phyloP scores from a whole-genome alignment of 2,113 vertebrate genomes.

The Syngnathoides biaculeatus region DNA sequence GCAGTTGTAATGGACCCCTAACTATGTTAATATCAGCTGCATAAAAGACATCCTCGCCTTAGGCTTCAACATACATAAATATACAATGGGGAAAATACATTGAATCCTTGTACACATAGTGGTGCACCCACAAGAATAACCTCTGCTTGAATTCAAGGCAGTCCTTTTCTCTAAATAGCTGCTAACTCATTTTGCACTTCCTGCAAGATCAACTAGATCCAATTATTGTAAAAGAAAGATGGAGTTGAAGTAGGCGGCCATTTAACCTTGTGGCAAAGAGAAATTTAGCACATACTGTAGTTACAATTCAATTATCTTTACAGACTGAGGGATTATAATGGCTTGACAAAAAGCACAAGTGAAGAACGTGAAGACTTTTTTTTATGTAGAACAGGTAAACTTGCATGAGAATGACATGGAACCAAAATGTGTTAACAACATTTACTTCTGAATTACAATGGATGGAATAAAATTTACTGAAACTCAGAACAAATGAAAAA shows the following conservation, averaged over 20 bases:
- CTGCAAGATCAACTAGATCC: slow-evolving; percentile 64
- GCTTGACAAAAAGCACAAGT: background rate
- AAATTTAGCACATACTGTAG: slow-evolving; percentile 29
- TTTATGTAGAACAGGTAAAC: background rate
- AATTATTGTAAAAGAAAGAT: slow-evolving; percentile 52
- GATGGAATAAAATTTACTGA: too few species aligned
- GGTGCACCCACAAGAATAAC: slow-evolving; percentile 22
- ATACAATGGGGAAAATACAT: background rate
- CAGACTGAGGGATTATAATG: background rate
- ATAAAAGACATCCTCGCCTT: background rate
- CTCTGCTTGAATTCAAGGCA: slow-evolving; percentile 43
- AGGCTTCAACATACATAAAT: background rate
- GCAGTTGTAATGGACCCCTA: slow-evolving; percentile 19
- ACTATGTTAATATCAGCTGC: slow-evolving; percentile 1
- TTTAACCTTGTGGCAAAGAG: slow-evolving; percentile 49
- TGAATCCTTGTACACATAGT: slow-evolving; percentile 3
- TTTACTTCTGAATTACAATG: too few species aligned
- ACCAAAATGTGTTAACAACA: too few species aligned
- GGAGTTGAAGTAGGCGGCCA: slow-evolving; percentile 44
- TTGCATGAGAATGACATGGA: too few species aligned
- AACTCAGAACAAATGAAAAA: too few species aligned
- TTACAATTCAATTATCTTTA: slow-evolving; percentile 7
- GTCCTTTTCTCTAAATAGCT: slow-evolving; percentile 53
- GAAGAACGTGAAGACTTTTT: background rate
- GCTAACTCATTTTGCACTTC: slow-evolving; percentile 63